phyloP scores from a whole-genome alignment of 1,140 invertebrate species.

The Orussus abietinus region DNA sequence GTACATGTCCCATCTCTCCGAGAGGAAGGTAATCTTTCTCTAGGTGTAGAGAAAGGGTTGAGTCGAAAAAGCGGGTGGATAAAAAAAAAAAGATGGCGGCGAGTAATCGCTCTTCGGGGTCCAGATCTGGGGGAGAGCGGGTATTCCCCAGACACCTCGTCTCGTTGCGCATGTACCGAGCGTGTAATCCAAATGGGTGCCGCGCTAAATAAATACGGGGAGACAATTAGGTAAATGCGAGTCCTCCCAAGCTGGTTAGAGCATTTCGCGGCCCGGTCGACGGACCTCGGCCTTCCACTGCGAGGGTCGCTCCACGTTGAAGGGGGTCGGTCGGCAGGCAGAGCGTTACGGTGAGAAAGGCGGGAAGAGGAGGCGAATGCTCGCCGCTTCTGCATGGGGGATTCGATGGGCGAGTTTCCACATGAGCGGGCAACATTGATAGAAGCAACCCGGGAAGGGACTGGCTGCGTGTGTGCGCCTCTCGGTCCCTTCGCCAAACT shows the following conservation, averaged over 20 bases:
- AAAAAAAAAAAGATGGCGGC: too few relatives aligned
- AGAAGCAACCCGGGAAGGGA: slow-evolving; percentile 43
- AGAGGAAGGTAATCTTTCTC: too few relatives aligned
- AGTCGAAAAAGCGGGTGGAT: too few relatives aligned
- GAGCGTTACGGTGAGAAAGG: slow-evolving; percentile 50
- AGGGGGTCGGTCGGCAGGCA: too few relatives aligned
- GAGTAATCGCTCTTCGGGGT: too few relatives aligned
- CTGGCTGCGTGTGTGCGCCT: too few relatives aligned
- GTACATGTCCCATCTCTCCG: too few relatives aligned
- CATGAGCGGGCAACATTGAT: slow-evolving; percentile 52
- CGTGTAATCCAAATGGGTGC: slow-evolving; percentile 43
- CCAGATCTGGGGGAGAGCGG: too few relatives aligned
- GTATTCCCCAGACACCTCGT: slow-evolving; percentile 2
- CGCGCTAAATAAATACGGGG: slow-evolving; percentile 46
- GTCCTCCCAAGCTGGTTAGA: slow-evolving; percentile 43
- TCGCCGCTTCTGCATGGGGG: slow-evolving; percentile 38
- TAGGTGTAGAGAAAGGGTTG: too few relatives aligned
- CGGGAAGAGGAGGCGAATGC: slow-evolving; percentile 44
- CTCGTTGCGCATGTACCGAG: slow-evolving; percentile 30
- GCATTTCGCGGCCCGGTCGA: slow-evolving; percentile 26
- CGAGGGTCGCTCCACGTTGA: too few relatives aligned
- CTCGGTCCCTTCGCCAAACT: slow-evolving; percentile 47
- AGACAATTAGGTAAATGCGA: slow-evolving; percentile 51
- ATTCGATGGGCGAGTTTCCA: slow-evolving; percentile 48
- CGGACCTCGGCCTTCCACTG: too few relatives aligned